Base-by-base conservation (phyloP, 1,140 invertebrate species). In the Drosophila pachea region DNA sequence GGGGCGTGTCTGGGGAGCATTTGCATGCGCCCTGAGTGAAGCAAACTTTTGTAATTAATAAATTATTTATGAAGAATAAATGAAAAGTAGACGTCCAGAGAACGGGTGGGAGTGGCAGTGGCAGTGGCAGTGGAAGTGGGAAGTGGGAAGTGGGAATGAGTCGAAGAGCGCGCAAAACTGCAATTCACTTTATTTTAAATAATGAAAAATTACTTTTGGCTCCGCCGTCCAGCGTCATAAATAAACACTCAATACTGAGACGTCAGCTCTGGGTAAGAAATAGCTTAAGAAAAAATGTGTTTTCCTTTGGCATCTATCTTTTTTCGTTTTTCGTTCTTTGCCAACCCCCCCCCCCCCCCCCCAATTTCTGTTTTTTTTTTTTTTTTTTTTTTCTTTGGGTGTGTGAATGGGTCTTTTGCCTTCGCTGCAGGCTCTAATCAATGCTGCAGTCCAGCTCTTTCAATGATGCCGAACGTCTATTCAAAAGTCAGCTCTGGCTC, bases 1-100 rank as follows among this genome's bases (percentile, higher is more conserved):
- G 22, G 9, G 38, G 5, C 35, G 53, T 14, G 29, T 53, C 32
- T 16, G 33, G 49, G 63, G 45, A 56, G 65, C 58, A 84, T 83
- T 83, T 84, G 79, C 81, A 79, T 84, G 69, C 73, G 69, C 63
- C 73, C 68, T 55, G 76, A 86, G 76, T 84, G 73, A 59, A 71
- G 65, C 52, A 84, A 84, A 84, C 79, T 84, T 84, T 84, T 84
- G 83, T 84, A 84, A 84, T 84, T 84, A 84, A 84, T 84, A 84
- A 84, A 84, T 84, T 84, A 84, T 84, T 84, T 84, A 84, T 84
- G 76, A 86, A 84, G 79, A 68, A 68, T 73, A 77, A 83, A 69
- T 84, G 79, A 73, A 84, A 79, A 78, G 79, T 40, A 61, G 69
- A 36, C 42, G 71, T 22, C 22, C 68, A 66, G 59, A 42, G 40